Evolutionary conservation across 2,888 invertebrate species (phyloP).

Genomic region (Euphydryas editha): DNA sequence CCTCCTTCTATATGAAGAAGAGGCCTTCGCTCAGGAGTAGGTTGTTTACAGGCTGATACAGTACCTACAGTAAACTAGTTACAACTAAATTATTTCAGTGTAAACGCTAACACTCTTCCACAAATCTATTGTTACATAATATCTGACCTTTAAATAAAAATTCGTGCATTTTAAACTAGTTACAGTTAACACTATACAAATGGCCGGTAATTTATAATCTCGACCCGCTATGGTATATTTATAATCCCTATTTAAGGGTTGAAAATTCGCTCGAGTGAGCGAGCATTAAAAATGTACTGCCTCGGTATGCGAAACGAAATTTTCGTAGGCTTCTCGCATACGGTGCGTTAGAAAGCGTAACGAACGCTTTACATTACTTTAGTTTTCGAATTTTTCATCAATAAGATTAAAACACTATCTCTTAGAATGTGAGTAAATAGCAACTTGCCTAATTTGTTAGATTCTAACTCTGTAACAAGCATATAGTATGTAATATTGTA

Average conservation of each 20-base stretch:
- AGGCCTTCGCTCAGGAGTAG: too few species aligned
- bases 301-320: slow-evolving; percentile 12
- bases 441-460: too few species aligned
- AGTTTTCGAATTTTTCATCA: neutral
- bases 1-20: too few species aligned
- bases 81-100: neutral
- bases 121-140: slow-evolving; percentile 14
- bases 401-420: too few species aligned
- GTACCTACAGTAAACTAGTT: too few species aligned
- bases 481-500: too few species aligned
- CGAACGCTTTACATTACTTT: neutral
- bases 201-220: slow-evolving; percentile 37
- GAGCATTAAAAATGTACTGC: slow-evolving; percentile 34
- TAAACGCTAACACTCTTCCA: neutral
- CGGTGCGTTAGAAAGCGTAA: neutral
- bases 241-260: slow-evolving; percentile 32
- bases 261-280: slow-evolving; percentile 21
- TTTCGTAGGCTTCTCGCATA: slow-evolving; percentile 8
- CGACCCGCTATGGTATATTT: slow-evolving; percentile 34
- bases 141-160: slow-evolving; percentile 18
- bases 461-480: too few species aligned
- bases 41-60: too few species aligned
- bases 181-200: slow-evolving; percentile 32
- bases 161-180: slow-evolving; percentile 20
- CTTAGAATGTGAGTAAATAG: too few species aligned